Evolutionary conservation across 2,888 invertebrate genomes (phyloP), one percentile per base, ranked within the genome.

Genomic region (Xylota sylvarum): DNA sequence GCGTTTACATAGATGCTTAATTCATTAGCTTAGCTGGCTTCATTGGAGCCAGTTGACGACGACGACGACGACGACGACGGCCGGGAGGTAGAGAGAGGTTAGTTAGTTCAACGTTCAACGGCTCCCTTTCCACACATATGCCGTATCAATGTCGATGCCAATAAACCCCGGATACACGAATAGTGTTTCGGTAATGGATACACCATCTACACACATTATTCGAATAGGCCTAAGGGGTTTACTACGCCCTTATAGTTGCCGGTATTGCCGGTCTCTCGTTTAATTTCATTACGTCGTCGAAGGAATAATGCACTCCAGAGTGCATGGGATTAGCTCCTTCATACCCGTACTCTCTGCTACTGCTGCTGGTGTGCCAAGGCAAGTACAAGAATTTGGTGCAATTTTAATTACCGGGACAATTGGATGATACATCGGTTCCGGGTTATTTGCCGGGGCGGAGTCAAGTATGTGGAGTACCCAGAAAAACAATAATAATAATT

Each of bases 401-500:
- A 62, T 85, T 85, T 85, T 85, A 85, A 85, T 85, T 81, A 85
- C 72, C 60, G 76, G 81, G 64, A 77, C 78, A 78, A 78, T 78
- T 60, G 72, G 77, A 85, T 85, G 81, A 81, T 85, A 72, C 81
- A 85, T 81, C 48, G 72, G 76, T 62, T 85, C 55, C 52, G 60
- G 76, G 52, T 72, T 81, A 80, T 74, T 84, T 23, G n/a, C 40
- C 5, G 6, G 58, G 40, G 50, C 35, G 32, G 32, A 37, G 37
- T 40, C 27, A 23, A 23, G 2, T 23, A 23, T 23, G 23, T 3
- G 32, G 19, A 32, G 55, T 30, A 46, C 62, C 76, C 52, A 65
- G 80, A 85, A 85, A 85, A 85, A 85, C 76, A 85, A 81, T 81
- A 81, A 85, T 81, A 85, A 76, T 81, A 81, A 85, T 85, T 85